A percentile compares a stretch with the other conserved stretches of the same genome.
phyloP scores from a whole-genome alignment of 2,888 invertebrate species.

The Plagodis dolabraria region DNA sequence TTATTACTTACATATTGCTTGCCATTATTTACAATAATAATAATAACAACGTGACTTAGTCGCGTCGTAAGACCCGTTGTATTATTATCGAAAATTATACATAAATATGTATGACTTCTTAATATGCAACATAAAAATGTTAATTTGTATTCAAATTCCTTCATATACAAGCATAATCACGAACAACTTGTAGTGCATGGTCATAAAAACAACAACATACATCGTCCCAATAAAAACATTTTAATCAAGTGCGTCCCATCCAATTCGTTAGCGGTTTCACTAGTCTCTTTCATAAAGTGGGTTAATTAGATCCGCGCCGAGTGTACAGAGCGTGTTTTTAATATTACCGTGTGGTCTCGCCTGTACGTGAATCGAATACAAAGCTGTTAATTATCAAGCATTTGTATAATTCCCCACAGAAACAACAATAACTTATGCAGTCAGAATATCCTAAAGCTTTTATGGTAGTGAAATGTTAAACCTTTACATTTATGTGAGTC shows the following conservation, averaged over 20 bases:
- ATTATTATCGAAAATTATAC: no score
- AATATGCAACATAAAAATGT: no score
- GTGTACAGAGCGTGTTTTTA: conserved; percentile 28
- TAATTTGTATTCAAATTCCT: no score
- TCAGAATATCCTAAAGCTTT: conserved; percentile 37
- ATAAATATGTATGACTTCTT: no score
- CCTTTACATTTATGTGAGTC: conserved; percentile 60
- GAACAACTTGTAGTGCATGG: not conserved
- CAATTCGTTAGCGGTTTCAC: conserved; percentile 29
- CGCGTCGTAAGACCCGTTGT: no score
- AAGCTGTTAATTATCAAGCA: conserved; percentile 30
- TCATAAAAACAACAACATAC: not conserved
- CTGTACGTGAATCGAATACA: conserved; percentile 29
- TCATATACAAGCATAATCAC: no score
- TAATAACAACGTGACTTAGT: no score
- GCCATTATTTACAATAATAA: no score
- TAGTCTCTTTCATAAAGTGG: conserved; percentile 30
- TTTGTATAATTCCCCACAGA: conserved; percentile 26
- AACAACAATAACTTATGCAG: conserved; percentile 36
- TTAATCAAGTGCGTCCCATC: conserved; percentile 16
- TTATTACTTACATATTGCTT: no score
- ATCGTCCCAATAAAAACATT: conserved; percentile 12
- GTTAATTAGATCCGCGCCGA: conserved; percentile 29
- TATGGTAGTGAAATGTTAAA: conserved; percentile 56
- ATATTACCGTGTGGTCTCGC: conserved; percentile 28